Evolutionary conservation across 2,113 vertebrate genomes (phyloP).

Genomic region (Alectura lathami): DNA sequence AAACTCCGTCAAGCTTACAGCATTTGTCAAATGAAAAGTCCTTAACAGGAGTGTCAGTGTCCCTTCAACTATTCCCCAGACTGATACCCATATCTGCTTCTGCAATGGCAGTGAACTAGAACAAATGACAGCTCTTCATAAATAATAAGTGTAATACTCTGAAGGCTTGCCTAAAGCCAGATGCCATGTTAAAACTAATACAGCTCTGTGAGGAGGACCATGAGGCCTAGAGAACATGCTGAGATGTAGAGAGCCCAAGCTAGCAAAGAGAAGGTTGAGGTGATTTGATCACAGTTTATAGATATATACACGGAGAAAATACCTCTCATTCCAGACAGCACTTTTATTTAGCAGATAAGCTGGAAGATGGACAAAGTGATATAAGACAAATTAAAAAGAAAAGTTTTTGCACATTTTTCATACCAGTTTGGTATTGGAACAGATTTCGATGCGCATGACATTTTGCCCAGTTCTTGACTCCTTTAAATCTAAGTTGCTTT

Average conservation of each 20-base stretch:
- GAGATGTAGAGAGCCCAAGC: background rate
- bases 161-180: background rate
- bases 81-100: background rate
- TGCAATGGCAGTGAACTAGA: background rate
- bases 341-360: background rate
- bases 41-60: fast-evolving
- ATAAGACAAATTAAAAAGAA: background rate
- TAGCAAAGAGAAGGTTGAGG: background rate
- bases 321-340: background rate
- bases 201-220: background rate
- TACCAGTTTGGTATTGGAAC: background rate
- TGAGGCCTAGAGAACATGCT: background rate
- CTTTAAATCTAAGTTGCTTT: background rate
- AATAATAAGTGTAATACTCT: background rate
- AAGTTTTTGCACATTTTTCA: background rate
- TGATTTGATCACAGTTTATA: background rate
- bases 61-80: background rate
- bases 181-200: background rate
- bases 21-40: background rate
- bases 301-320: background rate
- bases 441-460: background rate
- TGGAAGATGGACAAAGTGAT: background rate
- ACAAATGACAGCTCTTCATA: background rate
- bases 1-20: background rate
- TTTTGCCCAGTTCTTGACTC: background rate